Evolutionary conservation across 2,113 vertebrate species (phyloP).

Genomic region (cattle (Bos taurus)): DNA sequence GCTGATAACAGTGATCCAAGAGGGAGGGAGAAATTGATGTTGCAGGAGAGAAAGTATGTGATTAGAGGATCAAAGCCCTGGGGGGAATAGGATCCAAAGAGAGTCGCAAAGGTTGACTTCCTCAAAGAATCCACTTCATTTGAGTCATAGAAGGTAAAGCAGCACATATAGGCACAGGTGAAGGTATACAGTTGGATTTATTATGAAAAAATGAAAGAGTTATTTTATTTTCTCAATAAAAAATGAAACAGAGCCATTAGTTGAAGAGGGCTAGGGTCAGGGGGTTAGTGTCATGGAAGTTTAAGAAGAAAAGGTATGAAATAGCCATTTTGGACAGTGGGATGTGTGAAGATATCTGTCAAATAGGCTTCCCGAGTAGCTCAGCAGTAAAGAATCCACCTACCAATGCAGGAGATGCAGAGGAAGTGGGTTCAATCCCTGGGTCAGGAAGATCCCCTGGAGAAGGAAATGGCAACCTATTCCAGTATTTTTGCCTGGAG

Average conservation of each 20-base stretch:
- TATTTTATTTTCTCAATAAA: conserved; percentile 8
- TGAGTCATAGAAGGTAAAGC: not conserved
- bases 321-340: not conserved
- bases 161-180: not conserved
- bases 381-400: not conserved
- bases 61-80: not conserved
- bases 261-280: not conserved
- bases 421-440: not conserved
- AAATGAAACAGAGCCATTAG: not conserved
- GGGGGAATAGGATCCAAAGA: not conserved
- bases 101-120: not conserved
- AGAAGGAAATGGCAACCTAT: not conserved
- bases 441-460: not conserved
- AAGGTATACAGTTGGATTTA: not conserved
- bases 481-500: not conserved
- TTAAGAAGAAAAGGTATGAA: not conserved
- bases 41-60: not conserved
- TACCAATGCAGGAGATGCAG: not conserved
- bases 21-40: not conserved
- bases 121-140: not conserved
- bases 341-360: not conserved
- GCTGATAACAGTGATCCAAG: not conserved
- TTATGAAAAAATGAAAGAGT: not conserved
- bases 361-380: not conserved
- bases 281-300: not conserved